Evolutionary conservation across 2,113 vertebrate species (phyloP).

Genomic region (Paratilapia polleni): DNA sequence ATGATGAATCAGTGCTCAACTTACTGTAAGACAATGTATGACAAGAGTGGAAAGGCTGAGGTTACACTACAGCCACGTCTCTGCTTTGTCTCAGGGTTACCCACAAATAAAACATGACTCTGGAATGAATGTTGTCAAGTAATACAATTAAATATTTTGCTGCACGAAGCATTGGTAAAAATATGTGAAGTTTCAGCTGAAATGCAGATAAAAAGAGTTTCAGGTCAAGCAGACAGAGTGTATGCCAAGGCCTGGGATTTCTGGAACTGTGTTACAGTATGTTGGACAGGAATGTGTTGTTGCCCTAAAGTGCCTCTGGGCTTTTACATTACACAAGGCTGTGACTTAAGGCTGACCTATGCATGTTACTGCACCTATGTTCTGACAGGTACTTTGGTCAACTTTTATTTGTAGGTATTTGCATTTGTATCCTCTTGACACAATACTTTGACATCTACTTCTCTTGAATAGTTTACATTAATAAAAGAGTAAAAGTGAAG

Average conservation of each 20-base stretch:
- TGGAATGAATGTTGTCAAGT: slow-evolving; percentile 19
- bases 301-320: neutral
- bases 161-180: neutral
- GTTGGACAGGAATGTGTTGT: neutral
- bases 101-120: slow-evolving; percentile 9
- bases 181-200: neutral
- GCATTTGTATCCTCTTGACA: neutral
- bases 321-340: neutral
- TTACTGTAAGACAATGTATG: slow-evolving; percentile 27
- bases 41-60: slow-evolving; percentile 24
- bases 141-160: neutral
- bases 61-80: slow-evolving; percentile 17
- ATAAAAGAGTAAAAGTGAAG: slow-evolving; percentile 26
- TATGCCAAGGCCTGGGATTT: neutral
- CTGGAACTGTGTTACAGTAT: slow-evolving; percentile 2
- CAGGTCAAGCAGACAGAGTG: neutral
- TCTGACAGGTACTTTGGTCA: neutral
- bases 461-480: neutral
- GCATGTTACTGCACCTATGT: neutral
- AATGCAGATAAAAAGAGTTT: neutral
- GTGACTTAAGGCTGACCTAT: neutral
- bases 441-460: neutral
- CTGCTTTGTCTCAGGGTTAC: slow-evolving; percentile 36
- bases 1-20: slow-evolving; percentile 30
- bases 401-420: neutral